These are phyloP conservation scores for Bergia sp. DNA, from an alignment of 92 coral and sea anemone species.

Conservation along the genomic window DNA sequence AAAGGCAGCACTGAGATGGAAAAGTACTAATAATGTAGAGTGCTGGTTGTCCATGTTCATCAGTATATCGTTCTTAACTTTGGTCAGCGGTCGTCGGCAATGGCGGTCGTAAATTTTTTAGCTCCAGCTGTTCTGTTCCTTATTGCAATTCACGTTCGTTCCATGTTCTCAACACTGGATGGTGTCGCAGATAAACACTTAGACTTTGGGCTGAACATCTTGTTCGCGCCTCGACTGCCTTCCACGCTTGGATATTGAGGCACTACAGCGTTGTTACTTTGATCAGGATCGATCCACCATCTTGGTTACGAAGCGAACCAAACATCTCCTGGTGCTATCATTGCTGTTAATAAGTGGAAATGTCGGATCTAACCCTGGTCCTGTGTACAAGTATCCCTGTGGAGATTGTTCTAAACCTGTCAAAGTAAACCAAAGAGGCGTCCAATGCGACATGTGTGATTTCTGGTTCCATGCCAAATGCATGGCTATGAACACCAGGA, in stretches of 20 bases:
- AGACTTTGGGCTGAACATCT: too few species aligned
- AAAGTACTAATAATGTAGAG: too few species aligned
- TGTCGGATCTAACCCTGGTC: slow-evolving; percentile 12
- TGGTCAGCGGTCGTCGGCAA: too few species aligned
- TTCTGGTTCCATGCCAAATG: slow-evolving; percentile 1
- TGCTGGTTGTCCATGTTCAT: too few species aligned
- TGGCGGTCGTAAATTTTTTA: background rate
- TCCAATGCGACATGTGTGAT: slow-evolving; percentile 4
- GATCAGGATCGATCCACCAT: too few species aligned
- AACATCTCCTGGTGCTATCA: slow-evolving; percentile 24
- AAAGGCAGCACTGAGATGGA: too few species aligned
- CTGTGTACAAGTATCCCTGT: slow-evolving; percentile 9
- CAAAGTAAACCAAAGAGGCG: slow-evolving; percentile 20
- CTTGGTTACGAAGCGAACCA: too few species aligned
- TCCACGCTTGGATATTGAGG: too few species aligned
- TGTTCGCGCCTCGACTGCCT: too few species aligned
- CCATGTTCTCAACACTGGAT: background rate
- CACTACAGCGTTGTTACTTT: too few species aligned
- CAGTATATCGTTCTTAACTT: too few species aligned
- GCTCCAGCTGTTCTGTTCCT: background rate
- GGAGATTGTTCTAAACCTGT: slow-evolving; percentile 13
- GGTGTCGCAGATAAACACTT: too few species aligned
- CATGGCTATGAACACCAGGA: slow-evolving; percentile 9
- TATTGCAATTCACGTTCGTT: background rate
- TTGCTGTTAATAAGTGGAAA: background rate